These are phyloP conservation scores for Megaceryle alcyon DNA, from an alignment of 2,797 vertebrate genomes.

Conservation along the genomic window DNA sequence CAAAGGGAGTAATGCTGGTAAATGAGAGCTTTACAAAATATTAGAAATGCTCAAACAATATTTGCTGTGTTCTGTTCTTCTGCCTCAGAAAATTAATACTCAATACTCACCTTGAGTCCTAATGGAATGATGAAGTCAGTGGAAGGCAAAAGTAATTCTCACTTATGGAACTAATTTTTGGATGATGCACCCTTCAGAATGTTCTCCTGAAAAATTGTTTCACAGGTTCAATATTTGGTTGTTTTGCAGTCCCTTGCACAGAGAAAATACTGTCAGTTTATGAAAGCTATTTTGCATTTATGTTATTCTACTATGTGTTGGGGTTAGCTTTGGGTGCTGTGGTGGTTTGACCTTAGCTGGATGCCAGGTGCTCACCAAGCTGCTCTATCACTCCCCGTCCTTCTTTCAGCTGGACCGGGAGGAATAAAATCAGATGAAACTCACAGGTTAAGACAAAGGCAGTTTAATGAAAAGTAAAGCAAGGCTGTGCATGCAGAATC, in stretches of 20 bases:
- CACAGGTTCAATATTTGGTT: neutral
- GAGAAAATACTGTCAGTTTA: neutral
- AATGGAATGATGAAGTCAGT: neutral
- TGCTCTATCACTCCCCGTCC: no score
- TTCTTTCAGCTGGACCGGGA: no score
- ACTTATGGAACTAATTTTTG: neutral
- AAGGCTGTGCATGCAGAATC: no score
- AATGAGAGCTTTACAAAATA: neutral
- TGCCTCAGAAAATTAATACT: neutral
- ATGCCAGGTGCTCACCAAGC: no score
- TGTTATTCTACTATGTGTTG: neutral
- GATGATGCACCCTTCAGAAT: neutral
- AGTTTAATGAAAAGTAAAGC: no score
- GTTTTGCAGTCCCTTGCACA: neutral
- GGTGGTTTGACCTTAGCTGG: no score
- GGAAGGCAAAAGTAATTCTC: neutral
- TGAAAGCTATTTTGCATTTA: neutral
- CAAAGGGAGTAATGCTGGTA: neutral
- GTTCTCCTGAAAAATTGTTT: conserved; percentile 10
- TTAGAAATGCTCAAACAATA: neutral
- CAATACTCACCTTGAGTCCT: neutral
- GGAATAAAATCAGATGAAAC: no score
- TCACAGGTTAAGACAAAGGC: no score
- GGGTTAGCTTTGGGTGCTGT: neutral
- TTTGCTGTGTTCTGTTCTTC: neutral